Evolutionary conservation across 2,113 vertebrate genomes (phyloP).

Genomic region (Ciconia boyciana): DNA sequence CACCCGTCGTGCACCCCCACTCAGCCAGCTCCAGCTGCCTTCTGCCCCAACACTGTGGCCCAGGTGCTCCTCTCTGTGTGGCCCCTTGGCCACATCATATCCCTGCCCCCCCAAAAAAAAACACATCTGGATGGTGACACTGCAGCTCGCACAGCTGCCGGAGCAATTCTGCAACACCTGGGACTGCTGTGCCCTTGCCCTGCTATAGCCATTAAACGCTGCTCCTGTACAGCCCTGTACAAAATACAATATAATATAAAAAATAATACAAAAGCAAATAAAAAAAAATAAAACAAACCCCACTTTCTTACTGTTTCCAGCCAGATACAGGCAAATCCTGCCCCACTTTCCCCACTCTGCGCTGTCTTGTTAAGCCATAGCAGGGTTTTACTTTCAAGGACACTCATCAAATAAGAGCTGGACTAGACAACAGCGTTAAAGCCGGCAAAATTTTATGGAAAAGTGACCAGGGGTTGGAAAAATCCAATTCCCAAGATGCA

Average conservation of each 20-base stretch:
- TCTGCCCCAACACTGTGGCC: background rate
- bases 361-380: accelerated
- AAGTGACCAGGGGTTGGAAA: background rate
- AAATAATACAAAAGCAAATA: accelerated
- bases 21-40: background rate
- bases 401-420: accelerated
- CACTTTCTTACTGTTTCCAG: background rate
- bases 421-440: background rate
- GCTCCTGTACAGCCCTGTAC: accelerated
- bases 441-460: background rate
- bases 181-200: too few species aligned
- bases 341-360: accelerated
- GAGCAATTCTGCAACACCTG: background rate
- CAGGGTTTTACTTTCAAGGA: background rate
- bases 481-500: background rate
- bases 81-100: too few species aligned
- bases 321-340: background rate
- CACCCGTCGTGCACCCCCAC: background rate
- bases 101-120: too few species aligned
- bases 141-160: background rate
- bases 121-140: background rate
- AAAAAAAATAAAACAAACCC: background rate
- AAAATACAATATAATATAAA: accelerated
- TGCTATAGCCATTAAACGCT: accelerated
- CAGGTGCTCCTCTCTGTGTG: too few species aligned